phyloP scores from a whole-genome alignment of 2,888 invertebrate species.

The Limnephilus auricula region DNA sequence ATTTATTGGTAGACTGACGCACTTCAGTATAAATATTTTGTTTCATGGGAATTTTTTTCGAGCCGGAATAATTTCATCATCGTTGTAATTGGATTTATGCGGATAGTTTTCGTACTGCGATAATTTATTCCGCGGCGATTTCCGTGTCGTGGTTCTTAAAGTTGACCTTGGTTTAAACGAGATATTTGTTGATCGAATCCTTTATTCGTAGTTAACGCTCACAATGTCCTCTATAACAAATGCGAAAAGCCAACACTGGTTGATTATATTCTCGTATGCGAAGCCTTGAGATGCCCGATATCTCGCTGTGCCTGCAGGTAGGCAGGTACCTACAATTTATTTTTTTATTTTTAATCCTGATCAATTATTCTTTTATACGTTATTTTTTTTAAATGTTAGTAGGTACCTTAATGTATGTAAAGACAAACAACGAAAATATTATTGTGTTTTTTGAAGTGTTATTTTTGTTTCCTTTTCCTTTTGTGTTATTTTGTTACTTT shows the following conservation, averaged over 20 bases:
- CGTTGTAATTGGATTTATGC: conserved; percentile 41
- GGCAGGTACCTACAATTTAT: neutral
- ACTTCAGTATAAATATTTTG: conserved; percentile 19
- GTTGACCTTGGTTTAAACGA: conserved; percentile 38
- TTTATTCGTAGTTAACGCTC: conserved; percentile 14
- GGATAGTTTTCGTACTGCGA: conserved; percentile 23
- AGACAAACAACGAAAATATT: no score
- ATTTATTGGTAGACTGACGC: neutral
- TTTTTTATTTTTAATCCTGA: neutral
- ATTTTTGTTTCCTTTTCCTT: no score
- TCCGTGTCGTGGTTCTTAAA: conserved; percentile 50
- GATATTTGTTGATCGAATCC: conserved; percentile 38
- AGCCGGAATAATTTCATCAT: conserved; percentile 32
- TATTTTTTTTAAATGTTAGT: neutral
- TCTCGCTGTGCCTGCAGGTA: neutral
- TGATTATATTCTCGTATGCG: conserved; percentile 13
- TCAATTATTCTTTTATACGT: neutral
- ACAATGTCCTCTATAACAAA: conserved; percentile 21
- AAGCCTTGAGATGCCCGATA: conserved; percentile 26
- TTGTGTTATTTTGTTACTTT: no score
- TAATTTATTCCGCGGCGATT: conserved; percentile 51
- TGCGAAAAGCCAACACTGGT: conserved; percentile 35
- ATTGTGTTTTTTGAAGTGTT: no score
- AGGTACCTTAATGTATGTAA: no score
- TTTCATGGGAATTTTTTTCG: neutral